Base-by-base conservation (phyloP, 2,888 invertebrate genomes). In the Minunthozetes semirufus region DNA sequence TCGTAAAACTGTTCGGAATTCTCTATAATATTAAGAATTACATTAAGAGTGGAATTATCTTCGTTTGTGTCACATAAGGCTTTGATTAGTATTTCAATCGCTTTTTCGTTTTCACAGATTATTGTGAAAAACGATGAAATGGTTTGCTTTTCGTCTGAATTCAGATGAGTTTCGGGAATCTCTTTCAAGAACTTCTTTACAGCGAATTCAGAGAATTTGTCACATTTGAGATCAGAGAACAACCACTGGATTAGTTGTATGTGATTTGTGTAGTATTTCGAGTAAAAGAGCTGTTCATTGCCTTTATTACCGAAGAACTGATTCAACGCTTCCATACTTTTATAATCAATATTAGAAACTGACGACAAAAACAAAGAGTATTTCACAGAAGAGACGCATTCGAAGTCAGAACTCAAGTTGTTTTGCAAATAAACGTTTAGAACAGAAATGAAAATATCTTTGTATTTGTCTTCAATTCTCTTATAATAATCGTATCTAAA, bases 261-360 rank as follows among this genome's bases (percentile, higher is more conserved):
- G 22, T 68, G 42, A 46, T 68, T 68, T 33, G 68, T 42, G 42
- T 68, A 68, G 22, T 42, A 68, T 5, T 19, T n/a, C 1, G 68
- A 42, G 1, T 38, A 42, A 46, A 68, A 42, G 1, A 11, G 2
- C 1, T 42, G 11, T 17, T 42, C 22, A n/a, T n/a, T n/a, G n/a
- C n/a, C n/a, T 46, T 11, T 38, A 22, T 19, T 38, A 3, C 33
- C 42, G 38, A 68, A 68, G 19, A 68, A 68, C 13, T 68, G 27
- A 13, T 19, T 19, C 42, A 68, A 38, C 8, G 38, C 15, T 17
- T 11, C 9, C 38, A 68, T 19, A 29, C 42, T 68, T 9, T 68
- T n/a, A n/a, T n/a, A n/a, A n/a, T n/a, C n/a, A n/a, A n/a, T n/a
- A n/a, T n/a, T n/a, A n/a, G n/a, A n/a, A n/a, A n/a, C n/a, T n/a